Evolutionary conservation across 2,888 invertebrate species (phyloP).

Genomic region (Eilema griseolum): DNA sequence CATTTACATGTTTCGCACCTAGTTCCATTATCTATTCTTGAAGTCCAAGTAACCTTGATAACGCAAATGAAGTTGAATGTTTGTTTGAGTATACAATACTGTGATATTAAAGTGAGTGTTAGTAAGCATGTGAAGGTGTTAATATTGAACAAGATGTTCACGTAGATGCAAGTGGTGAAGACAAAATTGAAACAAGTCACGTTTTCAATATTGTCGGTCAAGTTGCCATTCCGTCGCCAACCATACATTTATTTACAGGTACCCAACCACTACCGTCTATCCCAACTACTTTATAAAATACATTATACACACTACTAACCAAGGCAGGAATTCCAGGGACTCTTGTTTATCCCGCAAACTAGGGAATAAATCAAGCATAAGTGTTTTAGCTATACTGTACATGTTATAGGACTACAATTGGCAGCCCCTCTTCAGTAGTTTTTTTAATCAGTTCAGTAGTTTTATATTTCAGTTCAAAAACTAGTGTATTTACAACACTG

Average conservation of each 20-base stretch:
- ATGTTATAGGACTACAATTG: conserved; percentile 37
- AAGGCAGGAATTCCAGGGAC: conserved; percentile 92
- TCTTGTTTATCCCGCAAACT: conserved; percentile 94
- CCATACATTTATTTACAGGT: conserved; percentile 51
- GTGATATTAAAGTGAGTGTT: conserved; percentile 76
- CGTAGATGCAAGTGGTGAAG: conserved; percentile 43
- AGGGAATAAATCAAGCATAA: conserved; percentile 85
- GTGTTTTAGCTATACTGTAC: conserved; percentile 71
- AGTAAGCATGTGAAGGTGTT: conserved; percentile 78
- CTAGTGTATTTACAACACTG: conserved; percentile 20
- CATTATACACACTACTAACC: conserved; percentile 90
- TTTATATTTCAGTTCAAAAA: conserved; percentile 26
- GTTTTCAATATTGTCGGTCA: conserved; percentile 45
- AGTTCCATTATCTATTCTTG: conserved; percentile 85
- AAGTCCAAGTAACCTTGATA: conserved; percentile 81
- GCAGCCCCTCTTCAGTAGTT: conserved; percentile 33
- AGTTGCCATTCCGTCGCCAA: conserved; percentile 50
- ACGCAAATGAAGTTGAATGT: conserved; percentile 61
- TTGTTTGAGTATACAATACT: conserved; percentile 61
- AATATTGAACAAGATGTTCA: conserved; percentile 49
- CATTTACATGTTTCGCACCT: conserved; percentile 84
- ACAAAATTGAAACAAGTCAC: conserved; percentile 54
- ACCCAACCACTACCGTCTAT: conserved; percentile 55
- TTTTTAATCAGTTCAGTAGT: conserved; percentile 38
- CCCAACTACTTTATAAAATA: conserved; percentile 69